Conservation (phyloP, 2,113 vertebrate genomes). For the Trachemys scripta region DNA sequence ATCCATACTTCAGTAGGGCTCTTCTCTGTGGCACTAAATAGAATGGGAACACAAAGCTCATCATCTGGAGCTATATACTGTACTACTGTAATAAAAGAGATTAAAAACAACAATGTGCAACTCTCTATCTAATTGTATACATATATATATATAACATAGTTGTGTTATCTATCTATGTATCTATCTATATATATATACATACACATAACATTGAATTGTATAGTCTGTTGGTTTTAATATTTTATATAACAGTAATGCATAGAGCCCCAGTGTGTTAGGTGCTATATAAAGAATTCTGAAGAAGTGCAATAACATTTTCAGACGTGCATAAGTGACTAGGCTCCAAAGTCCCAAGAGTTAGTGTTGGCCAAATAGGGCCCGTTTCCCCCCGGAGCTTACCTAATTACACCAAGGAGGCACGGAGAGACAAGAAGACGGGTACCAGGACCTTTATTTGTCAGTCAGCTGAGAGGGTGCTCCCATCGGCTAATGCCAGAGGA, state of each 20-base stretch:
- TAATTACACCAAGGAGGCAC: no score
- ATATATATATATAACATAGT: no score
- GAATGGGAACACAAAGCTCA: conserved; percentile 1
- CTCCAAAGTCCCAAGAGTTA: background rate
- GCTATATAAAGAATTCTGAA: background rate
- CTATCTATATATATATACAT: background rate
- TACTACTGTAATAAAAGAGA: background rate
- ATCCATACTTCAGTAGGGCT: background rate
- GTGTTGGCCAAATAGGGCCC: no score
- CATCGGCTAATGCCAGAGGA: no score
- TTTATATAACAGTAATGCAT: background rate
- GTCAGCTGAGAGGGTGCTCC: no score
- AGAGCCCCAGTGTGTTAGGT: background rate
- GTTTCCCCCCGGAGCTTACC: no score
- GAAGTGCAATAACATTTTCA: rapidly evolving
- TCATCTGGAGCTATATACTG: background rate
- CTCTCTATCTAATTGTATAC: no score
- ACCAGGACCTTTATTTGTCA: no score
- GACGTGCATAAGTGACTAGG: background rate
- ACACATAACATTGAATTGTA: background rate
- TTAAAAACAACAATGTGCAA: background rate
- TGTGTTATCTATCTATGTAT: no score
- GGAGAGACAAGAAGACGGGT: no score
- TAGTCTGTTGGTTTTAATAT: background rate
- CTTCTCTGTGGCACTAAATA: background rate